Conservation (phyloP, 2,888 invertebrate genomes). For the Dichetophora obliterata region DNA sequence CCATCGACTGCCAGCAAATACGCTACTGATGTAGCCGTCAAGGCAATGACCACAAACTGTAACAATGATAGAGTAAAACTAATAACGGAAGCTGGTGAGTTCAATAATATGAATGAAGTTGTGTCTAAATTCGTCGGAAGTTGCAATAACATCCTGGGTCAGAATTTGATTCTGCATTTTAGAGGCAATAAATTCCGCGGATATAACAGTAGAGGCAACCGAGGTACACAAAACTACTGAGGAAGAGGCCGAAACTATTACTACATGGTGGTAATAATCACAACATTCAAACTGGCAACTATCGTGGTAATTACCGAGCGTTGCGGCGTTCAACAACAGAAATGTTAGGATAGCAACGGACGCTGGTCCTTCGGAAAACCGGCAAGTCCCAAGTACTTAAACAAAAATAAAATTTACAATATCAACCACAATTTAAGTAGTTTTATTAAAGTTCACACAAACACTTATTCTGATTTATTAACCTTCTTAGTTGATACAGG, state of each 20-base stretch:
- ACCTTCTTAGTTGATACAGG: too few species aligned
- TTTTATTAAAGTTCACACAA: not conserved
- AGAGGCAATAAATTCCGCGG: too few species aligned
- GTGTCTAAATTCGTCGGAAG: slow-evolving; percentile 28
- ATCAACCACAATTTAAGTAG: slow-evolving; percentile 23
- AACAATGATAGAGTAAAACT: slow-evolving; percentile 28
- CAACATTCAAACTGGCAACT: not conserved
- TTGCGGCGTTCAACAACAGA: not conserved
- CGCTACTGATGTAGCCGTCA: too few species aligned
- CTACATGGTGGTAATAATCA: not conserved
- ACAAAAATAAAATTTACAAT: not conserved
- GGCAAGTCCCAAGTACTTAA: slow-evolving; percentile 7
- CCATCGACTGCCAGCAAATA: too few species aligned
- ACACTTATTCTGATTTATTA: not conserved
- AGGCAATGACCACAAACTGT: too few species aligned
- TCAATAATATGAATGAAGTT: slow-evolving; percentile 41
- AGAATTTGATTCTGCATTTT: not conserved
- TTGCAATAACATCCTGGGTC: slow-evolving; percentile 5
- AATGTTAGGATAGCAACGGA: slow-evolving; percentile 23
- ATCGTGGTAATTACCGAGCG: not conserved
- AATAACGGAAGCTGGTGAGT: slow-evolving; percentile 43
- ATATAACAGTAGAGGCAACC: too few species aligned
- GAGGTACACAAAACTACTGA: too few species aligned
- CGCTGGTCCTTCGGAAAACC: not conserved
- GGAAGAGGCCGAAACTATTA: not conserved